Base-by-base conservation (phyloP, 2,797 vertebrate species). In the Philypnodon macrostomus region DNA sequence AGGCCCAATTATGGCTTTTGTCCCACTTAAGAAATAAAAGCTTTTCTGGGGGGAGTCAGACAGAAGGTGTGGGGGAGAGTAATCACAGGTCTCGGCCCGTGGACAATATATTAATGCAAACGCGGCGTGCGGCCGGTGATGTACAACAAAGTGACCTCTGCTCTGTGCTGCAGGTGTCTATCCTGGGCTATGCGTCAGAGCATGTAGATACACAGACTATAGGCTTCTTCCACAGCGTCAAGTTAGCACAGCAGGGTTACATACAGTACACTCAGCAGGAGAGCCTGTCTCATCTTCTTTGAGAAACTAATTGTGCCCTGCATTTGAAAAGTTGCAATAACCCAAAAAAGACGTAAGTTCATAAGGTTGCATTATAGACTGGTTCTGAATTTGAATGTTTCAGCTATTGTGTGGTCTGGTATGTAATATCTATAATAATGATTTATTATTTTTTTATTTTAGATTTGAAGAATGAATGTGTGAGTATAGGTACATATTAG, bases 1-100 rank as follows among this genome's bases (percentile, higher is more conserved):
- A 91, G 88, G 88, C 88, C 94, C 95, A 96, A 97, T 98, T 96
- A 97, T 89, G 91, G 94, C 95, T 94, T 97, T 96, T 96, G 94
- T 95, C 91, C 91, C 94, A 92, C 93, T 96, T 95, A 92, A 94
- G 93, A 92, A 93, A 94, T 90, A 93, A 93, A 96, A 96, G 92
- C 92, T 92, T 93, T 97, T 92, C 91, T 76, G 75, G 53, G 48
- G 42, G 70, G 53, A 33, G 47, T 6, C 3, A 31, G 79, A 83
- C 52, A 42, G 89, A 84, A 40, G 56, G 24, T 27, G 66, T 45
- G 30, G 44, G 27, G 54, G 33, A 75, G 75, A 75, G 90, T 92
- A 96, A 95, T 93, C 91, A 91, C 78, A 81, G 84, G 91, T 83
- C 90, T 91, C 93, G 91, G 88, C 90, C 81, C 82, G 76, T 72